Evolutionary conservation across 1,140 invertebrate genomes (phyloP).

Genomic region (Pseudomyrmex pallidus): DNA sequence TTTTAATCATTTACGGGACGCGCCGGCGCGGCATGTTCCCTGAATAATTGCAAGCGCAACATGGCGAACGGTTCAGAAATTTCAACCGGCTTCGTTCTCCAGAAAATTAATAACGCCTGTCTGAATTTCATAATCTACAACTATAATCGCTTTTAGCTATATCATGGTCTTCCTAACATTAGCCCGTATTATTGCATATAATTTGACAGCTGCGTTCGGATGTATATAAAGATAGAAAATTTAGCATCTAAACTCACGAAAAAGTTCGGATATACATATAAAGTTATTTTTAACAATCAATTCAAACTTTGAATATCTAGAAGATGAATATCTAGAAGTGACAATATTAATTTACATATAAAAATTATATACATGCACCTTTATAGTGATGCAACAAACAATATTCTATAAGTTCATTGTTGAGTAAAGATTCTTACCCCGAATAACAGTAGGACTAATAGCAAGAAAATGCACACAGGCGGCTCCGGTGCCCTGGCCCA

Average conservation of each 20-base stretch:
- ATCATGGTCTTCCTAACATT: not conserved
- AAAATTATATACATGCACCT: no score
- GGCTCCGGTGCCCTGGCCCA: slow-evolving; percentile 97
- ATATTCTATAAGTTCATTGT: not conserved
- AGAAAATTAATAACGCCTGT: slow-evolving; percentile 15
- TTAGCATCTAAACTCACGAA: not conserved
- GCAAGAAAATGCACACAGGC: slow-evolving; percentile 98
- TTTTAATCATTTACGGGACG: slow-evolving; percentile 54
- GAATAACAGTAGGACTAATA: slow-evolving; percentile 96
- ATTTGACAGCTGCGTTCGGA: not conserved
- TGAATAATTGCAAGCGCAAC: slow-evolving; percentile 46
- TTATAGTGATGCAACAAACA: no score
- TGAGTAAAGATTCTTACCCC: slow-evolving; percentile 86
- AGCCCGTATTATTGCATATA: not conserved
- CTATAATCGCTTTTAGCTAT: slow-evolving; percentile 11
- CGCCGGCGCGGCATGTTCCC: slow-evolving; percentile 24
- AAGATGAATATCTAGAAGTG: no score
- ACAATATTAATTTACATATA: no score
- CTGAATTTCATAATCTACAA: slow-evolving; percentile 35
- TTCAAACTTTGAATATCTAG: no score
- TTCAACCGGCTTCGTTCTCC: slow-evolving; percentile 23
- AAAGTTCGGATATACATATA: no score
- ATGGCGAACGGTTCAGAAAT: slow-evolving; percentile 43
- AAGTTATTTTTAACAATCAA: no score
- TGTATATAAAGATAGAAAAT: not conserved